Evolutionary conservation across 2,113 vertebrate genomes (phyloP).

Genomic region (Nerophis ophidion): DNA sequence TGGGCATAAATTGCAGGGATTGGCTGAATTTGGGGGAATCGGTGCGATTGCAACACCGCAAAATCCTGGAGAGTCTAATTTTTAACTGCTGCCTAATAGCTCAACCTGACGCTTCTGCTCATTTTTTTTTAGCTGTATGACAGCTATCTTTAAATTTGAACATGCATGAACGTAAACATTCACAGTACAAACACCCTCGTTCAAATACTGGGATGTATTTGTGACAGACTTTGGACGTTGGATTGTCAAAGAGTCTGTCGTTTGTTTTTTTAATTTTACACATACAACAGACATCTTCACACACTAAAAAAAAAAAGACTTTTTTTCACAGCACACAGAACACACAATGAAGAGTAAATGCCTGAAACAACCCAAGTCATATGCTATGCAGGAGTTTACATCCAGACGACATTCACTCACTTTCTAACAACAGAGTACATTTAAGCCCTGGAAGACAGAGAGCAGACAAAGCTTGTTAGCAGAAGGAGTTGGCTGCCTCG

Average conservation of each 20-base stretch:
- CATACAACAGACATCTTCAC: neutral
- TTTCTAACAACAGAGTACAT: conserved; percentile 88
- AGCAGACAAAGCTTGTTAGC: conserved; percentile 69
- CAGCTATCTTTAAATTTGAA: neutral
- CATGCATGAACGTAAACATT: conserved; percentile 6
- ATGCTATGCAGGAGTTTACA: conserved; percentile 32
- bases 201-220: conserved; percentile 42
- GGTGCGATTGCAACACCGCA: too few relatives aligned
- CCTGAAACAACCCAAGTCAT: conserved; percentile 27
- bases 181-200: conserved; percentile 26
- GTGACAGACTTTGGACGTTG: neutral
- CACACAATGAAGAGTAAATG: conserved; percentile 5
- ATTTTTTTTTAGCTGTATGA: conserved; percentile 11
- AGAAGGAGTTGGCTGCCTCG: neutral
- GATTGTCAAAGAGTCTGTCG: too few relatives aligned
- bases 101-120: too few relatives aligned
- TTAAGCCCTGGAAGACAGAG: conserved; percentile 88
- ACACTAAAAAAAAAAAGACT: conserved; percentile 1
- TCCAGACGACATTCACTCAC: conserved; percentile 73
- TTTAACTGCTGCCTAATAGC: too few relatives aligned
- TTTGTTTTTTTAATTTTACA: neutral
- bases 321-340: conserved; percentile 14
- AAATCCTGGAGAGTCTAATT: too few relatives aligned
- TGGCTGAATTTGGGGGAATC: too few relatives aligned
- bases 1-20: too few relatives aligned